Conservation (phyloP, 2,888 invertebrate species). For the Volucella zonaria region DNA sequence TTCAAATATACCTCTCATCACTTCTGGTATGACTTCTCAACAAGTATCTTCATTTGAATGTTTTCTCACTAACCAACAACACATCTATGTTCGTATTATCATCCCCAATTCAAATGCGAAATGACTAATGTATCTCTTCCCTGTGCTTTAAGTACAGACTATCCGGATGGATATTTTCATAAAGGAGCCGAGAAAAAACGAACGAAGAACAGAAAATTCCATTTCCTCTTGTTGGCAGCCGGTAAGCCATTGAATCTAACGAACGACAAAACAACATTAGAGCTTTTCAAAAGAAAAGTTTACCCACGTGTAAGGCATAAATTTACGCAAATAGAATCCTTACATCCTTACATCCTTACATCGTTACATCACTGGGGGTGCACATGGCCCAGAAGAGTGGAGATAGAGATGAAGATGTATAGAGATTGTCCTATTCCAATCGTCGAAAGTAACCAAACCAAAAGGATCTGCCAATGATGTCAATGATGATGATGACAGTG, state of each 20-base stretch:
- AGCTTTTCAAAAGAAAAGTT: conserved; percentile 41
- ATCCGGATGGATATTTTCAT: too few species aligned
- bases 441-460: conserved; percentile 33
- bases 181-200: too few species aligned
- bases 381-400: neutral
- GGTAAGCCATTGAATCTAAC: conserved; percentile 2
- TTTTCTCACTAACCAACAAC: too few species aligned
- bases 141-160: too few species aligned
- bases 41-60: too few species aligned
- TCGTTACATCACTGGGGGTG: neutral
- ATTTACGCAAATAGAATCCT: conserved; percentile 44
- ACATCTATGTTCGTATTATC: too few species aligned
- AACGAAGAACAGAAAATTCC: too few species aligned
- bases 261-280: conserved; percentile 77
- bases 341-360: neutral
- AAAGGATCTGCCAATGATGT: conserved; percentile 61
- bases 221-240: too few species aligned
- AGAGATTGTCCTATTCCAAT: neutral
- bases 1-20: too few species aligned
- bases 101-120: too few species aligned
- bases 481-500: conserved; percentile 24
- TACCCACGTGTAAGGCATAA: conserved; percentile 42
- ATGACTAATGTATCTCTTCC: too few species aligned
- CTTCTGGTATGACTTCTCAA: too few species aligned
- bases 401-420: neutral